Evolutionary conservation across 2,113 vertebrate genomes (phyloP), one percentile per base, ranked within the genome.

Genomic region (Cynoglossus semilaevis): DNA sequence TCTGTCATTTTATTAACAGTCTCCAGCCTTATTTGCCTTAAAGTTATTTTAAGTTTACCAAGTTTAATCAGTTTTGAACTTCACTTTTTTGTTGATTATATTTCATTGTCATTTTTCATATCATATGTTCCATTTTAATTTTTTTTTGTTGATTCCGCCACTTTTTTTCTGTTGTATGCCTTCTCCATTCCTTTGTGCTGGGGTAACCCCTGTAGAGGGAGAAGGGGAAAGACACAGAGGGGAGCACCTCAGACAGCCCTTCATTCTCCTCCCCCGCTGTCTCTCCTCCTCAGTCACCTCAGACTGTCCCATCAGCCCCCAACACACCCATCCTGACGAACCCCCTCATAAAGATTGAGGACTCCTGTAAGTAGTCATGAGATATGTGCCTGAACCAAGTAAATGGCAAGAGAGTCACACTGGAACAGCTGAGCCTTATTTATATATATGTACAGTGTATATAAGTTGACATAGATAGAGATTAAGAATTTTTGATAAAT

Each of bases 361-460:
- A 92, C 82, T 90, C 86, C 79, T 86, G 94, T 95, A 93, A 96
- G 94, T 94, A 94, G 79, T 37, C 22, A 43, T 14, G 41, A 15
- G 13, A 7, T 17, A 4, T 7, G 38, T 5, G 12, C 38, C 14
- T 4, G 22, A 29, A 43, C 5, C 41, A 5, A 5, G 12, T 2
- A 15, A 43, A 12, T 15, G 41, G 11, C 5, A 43, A 43, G 15
- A 9, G 9, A 40, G 38, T 10, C 38, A 3, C 13, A 43, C 13
- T 43, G 5, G 13, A 43, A 43, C 22, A 29, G 22, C 22, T 29
- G 22, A 29, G 6, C 22, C 22, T 29, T 29, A 6, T 29, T 29
- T 29, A 29, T 29, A 29, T 29, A 29, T 29, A 29, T 2, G n/a
- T n/a, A n/a, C n/a, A n/a, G n/a, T n/a, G n/a, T n/a, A n/a, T n/a